Evolutionary conservation across 35 echinoderm and acorn worm genomes (phyloP).

Genomic region (Holothuria glaberrima): DNA sequence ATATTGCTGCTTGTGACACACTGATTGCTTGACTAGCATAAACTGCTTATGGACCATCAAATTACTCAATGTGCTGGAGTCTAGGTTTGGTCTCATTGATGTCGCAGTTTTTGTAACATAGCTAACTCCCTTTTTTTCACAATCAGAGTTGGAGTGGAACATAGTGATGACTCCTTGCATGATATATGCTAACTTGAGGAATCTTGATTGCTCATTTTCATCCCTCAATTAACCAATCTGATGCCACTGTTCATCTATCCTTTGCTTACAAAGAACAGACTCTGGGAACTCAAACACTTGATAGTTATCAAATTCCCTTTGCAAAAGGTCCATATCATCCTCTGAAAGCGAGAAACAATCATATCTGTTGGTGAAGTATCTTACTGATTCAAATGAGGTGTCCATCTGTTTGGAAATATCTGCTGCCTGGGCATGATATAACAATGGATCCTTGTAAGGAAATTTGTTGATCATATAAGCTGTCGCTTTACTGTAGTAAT

Average conservation of each 20-base stretch:
- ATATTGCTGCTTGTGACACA: constrained; percentile 20
- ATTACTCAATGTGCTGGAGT: neutral
- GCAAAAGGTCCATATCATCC: neutral
- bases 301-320: constrained; percentile 36
- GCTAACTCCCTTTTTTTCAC: neutral
- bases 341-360: neutral
- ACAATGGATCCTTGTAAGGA: constrained; percentile 26
- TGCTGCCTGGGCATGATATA: constrained; percentile 37
- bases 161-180: constrained; percentile 7
- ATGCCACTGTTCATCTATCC: constrained; percentile 28
- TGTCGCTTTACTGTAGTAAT: constrained; percentile 28
- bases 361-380: constrained; percentile 7
- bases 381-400: constrained; percentile 32
- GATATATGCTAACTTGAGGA: constrained; percentile 11
- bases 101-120: neutral
- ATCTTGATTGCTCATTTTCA: neutral
- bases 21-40: constrained; percentile 7
- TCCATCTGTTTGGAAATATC: constrained; percentile 13
- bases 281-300: neutral
- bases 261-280: neutral
- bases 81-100: too few species aligned
- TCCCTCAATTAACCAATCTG: constrained; percentile 5
- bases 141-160: constrained; percentile 6
- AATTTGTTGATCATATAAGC: constrained; percentile 26
- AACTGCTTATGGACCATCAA: constrained; percentile 32